Conservation (phyloP, 2,113 vertebrate genomes). For the Alces alces region DNA sequence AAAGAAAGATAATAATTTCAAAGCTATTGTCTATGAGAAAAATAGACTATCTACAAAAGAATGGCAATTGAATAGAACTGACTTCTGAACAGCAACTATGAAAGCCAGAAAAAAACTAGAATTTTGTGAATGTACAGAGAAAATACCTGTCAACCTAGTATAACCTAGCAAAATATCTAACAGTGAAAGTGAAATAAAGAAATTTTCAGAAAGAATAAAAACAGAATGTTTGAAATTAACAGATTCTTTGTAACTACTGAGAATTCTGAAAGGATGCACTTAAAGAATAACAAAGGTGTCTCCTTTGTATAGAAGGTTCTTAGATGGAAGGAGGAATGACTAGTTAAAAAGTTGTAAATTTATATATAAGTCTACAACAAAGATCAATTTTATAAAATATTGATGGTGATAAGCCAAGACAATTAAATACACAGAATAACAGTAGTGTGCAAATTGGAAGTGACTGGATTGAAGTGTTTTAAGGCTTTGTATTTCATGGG, state of each 20-base stretch:
- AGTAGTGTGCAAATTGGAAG: not conserved
- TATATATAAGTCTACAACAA: not conserved
- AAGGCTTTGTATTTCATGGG: not conserved
- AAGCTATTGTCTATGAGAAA: not conserved
- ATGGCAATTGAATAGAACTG: not conserved
- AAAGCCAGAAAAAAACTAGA: not conserved
- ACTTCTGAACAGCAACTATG: not conserved
- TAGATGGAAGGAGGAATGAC: not conserved
- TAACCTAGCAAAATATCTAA: not conserved
- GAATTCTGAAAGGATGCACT: not conserved
- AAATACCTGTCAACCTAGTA: not conserved
- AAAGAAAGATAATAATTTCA: not conserved
- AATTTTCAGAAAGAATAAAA: not conserved
- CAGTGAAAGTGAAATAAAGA: not conserved
- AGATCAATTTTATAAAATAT: not conserved
- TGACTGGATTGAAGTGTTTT: not conserved
- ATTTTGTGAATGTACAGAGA: not conserved
- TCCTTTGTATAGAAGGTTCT: not conserved
- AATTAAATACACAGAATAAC: not conserved
- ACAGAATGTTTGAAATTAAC: not conserved
- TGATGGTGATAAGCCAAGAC: not conserved
- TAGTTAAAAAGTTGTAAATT: not conserved
- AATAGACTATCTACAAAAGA: not conserved
- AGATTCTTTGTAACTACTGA: not conserved
- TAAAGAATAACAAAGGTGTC: not conserved